Evolutionary conservation across 2,797 vertebrate genomes (phyloP).

Genomic region (Acrocephalus scirpaceus): DNA sequence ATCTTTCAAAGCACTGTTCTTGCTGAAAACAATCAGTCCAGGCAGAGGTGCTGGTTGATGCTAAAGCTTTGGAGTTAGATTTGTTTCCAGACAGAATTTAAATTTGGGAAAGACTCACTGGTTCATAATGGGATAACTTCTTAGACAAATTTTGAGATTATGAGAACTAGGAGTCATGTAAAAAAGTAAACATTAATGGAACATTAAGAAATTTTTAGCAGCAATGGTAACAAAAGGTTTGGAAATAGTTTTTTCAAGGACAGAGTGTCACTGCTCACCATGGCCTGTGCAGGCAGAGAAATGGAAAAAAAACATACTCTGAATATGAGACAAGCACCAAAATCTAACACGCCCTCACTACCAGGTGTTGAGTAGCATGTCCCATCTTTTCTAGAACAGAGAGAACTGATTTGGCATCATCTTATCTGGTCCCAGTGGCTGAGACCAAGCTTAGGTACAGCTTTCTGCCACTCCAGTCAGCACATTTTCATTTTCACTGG

Average conservation of each 20-base stretch:
- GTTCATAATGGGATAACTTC: neutral
- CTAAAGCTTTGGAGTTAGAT: neutral
- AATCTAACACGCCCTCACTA: neutral
- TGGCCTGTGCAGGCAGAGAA: neutral
- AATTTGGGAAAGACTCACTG: neutral
- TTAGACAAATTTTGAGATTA: neutral
- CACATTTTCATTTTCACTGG: neutral
- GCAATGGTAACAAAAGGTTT: neutral
- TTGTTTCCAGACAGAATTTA: constrained; percentile 34
- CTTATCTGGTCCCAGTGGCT: neutral
- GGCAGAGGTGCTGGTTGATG: neutral
- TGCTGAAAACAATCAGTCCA: constrained; percentile 35
- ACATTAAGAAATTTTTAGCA: neutral
- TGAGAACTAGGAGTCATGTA: neutral
- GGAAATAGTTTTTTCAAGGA: neutral
- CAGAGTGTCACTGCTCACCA: neutral
- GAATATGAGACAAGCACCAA: neutral
- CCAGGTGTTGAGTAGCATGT: neutral
- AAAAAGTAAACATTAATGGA: neutral
- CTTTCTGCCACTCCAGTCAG: neutral
- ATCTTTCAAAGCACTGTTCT: constrained; percentile 54
- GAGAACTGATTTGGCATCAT: neutral
- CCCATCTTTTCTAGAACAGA: neutral
- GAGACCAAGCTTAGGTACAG: neutral
- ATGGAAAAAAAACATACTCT: neutral